Base-by-base conservation (phyloP, 2,888 invertebrate species). In the Antheraea assamensis region DNA sequence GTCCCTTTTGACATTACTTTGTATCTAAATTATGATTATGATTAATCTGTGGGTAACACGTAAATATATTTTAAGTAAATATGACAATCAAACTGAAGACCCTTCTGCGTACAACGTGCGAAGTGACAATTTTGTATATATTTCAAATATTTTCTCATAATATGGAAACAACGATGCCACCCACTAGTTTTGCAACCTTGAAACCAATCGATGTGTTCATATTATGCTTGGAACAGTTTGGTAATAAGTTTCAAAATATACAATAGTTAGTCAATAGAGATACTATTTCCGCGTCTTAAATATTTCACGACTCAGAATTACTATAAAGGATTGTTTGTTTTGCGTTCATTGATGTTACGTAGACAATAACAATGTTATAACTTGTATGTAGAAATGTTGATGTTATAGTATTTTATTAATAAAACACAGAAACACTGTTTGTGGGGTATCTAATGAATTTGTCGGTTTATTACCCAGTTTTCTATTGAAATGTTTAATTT, bases 401-500 rank as follows among this genome's bases (percentile, higher is more conserved):
- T 68, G 35, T 68, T 68, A 68, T 68, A 21, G 21, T 68, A 68
- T 42, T 42, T 42, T 42, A 42, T 42, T 42, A 42, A 13, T 35
- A 21, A 68, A 66, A 35, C 66, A n/a, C 66, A 68, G 13, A 31
- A 68, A n/a, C 21, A 68, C 21, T 35, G 35, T 35, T 68, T n/a
- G 19, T 68, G 68, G 10, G 19, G 70, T n/a, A 19, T 58, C 49
- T 27, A 47, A 47, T 70, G 8, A 70, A 58, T 70, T 70, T 13
- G 52, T 58, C 58, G 70, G 70, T 68, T 55, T 73, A 74, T 77
- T 77, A 74, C 74, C 76, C 74, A 75, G 73, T 74, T 79, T 74
- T 75, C 74, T 73, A 76, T 78, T 76, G 78, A 72, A 72, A 77
- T 78, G 78, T 75, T 77, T 77, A 75, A 76, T 76, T 75, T 76